phyloP scores from a whole-genome alignment of 2,797 vertebrate genomes.

The Etheostoma nigrum region DNA sequence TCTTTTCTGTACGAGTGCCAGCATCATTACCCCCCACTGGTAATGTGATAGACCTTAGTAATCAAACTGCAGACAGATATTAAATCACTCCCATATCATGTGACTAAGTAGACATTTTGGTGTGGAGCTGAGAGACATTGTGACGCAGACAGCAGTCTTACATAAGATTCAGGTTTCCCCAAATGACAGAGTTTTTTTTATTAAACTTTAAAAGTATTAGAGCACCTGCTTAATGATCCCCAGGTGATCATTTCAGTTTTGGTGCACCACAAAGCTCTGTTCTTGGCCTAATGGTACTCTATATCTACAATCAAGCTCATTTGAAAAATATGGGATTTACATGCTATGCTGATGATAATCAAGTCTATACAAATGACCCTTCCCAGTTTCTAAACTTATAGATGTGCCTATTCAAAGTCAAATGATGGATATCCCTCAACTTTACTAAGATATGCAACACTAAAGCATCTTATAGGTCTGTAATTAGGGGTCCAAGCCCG shows the following conservation, averaged over 20 bases:
- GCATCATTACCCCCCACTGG: constrained; percentile 5
- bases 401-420: neutral
- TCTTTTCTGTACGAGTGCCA: constrained; percentile 1
- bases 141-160: constrained; percentile 26
- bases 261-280: neutral
- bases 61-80: constrained; percentile 42
- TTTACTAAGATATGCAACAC: neutral
- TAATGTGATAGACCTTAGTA: constrained; percentile 53
- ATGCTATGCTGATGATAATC: neutral
- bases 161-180: constrained; percentile 21
- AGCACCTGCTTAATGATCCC: too few species aligned
- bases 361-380: neutral
- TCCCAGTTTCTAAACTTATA: neutral
- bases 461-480: neutral
- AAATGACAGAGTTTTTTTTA: neutral
- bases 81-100: constrained; percentile 60
- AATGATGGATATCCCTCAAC: neutral
- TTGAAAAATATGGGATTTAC: too few species aligned
- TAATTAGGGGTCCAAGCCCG: too few species aligned
- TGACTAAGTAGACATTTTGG: constrained; percentile 30
- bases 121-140: constrained; percentile 11
- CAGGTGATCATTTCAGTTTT: neutral
- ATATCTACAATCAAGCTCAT: too few species aligned
- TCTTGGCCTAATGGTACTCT: neutral
- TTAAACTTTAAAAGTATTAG: too few species aligned